Evolutionary conservation across 2,888 invertebrate species (phyloP), one percentile per base, ranked within the genome.

Genomic region (Nomada ruficornis): DNA sequence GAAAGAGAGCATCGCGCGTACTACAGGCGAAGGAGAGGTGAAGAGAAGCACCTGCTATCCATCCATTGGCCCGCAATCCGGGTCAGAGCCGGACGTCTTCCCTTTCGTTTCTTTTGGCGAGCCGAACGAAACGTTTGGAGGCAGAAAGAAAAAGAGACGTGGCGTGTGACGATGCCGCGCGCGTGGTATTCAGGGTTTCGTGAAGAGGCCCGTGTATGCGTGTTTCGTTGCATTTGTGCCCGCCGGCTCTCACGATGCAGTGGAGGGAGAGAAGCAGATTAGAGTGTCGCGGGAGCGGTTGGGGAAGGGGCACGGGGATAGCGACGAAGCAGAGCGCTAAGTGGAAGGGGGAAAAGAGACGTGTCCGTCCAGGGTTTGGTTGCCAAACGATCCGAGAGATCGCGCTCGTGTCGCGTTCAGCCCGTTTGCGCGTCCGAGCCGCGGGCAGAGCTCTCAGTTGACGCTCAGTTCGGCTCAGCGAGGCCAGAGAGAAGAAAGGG

Each of bases 371-470:
- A 85, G 81, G 82, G 86, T 89, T 85, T 86, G 86, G 87, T 92
- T 91, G 77, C 52, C 80, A 85, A 92, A 93, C 89, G 88, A 86
- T 91, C 94, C 94, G 94, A 93, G 94, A 95, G 95, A 95, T 95
- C 94, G 95, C 95, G 87, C 68, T 85, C 82, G 84, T 74, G 94
- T 94, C 91, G 85, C 85, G 74, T 86, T 88, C 81, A 85, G 90
- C 87, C 87, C 88, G 87, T 82, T 86, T 92, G 92, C 52, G 91
- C 91, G 68, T 93, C 91, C 91, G 93, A 93, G 94, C 94, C 93
- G 93, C 94, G 92, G 92, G 91, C 93, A 93, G 94, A 94, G 94
- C 94, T 95, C 94, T 95, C 95, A 95, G 95, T 95, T 94, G 94
- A 94, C 94, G 94, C 93, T 94, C 94, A 94, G 93, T 93, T 92